A percentile compares a stretch with the other conserved stretches of the same genome.
These are phyloP conservation scores for Colletes collaris DNA, from an alignment of 2,888 invertebrate species.

Conservation along the genomic window DNA sequence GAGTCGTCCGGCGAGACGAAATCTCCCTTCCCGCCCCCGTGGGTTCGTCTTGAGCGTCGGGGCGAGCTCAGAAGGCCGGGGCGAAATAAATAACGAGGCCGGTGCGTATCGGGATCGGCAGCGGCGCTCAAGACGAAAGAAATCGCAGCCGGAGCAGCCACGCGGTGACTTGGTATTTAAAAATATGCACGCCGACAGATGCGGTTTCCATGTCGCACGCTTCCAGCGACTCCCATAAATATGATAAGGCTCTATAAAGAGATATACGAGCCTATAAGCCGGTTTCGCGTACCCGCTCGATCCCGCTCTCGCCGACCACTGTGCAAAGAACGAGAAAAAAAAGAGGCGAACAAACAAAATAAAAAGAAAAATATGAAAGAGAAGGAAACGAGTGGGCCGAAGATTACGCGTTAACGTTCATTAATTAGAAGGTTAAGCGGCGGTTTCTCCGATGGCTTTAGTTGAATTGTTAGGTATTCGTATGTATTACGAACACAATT, in stretches of 20 bases:
- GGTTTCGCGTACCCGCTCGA: conserved; percentile 51
- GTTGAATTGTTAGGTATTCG: too few species aligned
- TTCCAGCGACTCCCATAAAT: conserved; percentile 78
- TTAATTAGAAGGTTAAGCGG: conserved; percentile 67
- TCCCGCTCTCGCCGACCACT: conserved; percentile 24
- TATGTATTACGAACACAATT: too few species aligned
- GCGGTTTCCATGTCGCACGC: conserved; percentile 79
- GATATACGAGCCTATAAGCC: conserved; percentile 76
- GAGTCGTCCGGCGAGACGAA: conserved; percentile 34
- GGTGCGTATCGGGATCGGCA: conserved; percentile 38
- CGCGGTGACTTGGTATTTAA: conserved; percentile 77
- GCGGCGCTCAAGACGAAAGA: conserved; percentile 18
- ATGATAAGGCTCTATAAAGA: conserved; percentile 77
- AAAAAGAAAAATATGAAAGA: neutral
- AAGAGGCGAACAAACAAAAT: neutral
- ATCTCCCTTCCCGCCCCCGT: neutral
- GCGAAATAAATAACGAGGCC: conserved; percentile 22
- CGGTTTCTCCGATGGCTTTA: neutral
- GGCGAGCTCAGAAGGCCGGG: neutral
- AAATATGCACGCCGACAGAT: conserved; percentile 79
- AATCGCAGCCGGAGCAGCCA: conserved; percentile 18
- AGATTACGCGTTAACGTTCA: conserved; percentile 63
- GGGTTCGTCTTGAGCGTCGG: neutral
- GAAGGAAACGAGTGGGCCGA: conserved; percentile 16
- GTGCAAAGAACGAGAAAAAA: neutral